Base-by-base conservation (phyloP, 2,113 vertebrate species). In the Perccottus glenii region DNA sequence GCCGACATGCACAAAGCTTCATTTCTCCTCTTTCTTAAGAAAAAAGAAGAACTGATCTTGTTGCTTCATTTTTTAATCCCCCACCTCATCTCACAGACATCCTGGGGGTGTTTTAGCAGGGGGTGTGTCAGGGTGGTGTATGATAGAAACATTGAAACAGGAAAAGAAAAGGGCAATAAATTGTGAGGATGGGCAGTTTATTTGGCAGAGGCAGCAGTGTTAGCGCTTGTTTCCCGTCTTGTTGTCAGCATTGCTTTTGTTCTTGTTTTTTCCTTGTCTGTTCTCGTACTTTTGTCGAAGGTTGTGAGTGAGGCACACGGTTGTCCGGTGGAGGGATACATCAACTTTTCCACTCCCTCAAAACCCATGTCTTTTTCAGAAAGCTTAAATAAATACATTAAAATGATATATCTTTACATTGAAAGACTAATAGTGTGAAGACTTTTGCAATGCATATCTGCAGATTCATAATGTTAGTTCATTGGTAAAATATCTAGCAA, bases 201-300 rank as follows among this genome's bases (percentile, higher is more conserved):
- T 83, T 77, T 80, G 93, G 87, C 92, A 92, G 91, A 90, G 92
- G 92, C 94, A 90, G 92, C 87, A 83, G 93, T 95, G 94, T 95
- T 82, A 91, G 91, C 93, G 84, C 95, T 96, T 96, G 95, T 97
- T 95, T 88, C 85, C 87, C 79, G 90, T 84, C 94, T 96, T 97
- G 96, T 98, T 90, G 85, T 79, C 82, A 72, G 89, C 78, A 12
- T 35, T 32, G 64, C 53, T 77, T 85, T 85, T 87, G 79, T 85
- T 77, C 72, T 60, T 27, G 0, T 51, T 73, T 43, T 78, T 49
- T 75, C 47, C 72, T 38, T 52, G 19, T 44, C 46, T 68, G 65
- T 72, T 73, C 64, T 73, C 19, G 5, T 87, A 75, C 84, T 93
- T 91, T 94, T 93, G 87, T 93, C 90, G 88, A 90, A 91, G 50